phyloP scores from a whole-genome alignment of 2,797 vertebrate genomes.

The Helarctos malayanus region DNA sequence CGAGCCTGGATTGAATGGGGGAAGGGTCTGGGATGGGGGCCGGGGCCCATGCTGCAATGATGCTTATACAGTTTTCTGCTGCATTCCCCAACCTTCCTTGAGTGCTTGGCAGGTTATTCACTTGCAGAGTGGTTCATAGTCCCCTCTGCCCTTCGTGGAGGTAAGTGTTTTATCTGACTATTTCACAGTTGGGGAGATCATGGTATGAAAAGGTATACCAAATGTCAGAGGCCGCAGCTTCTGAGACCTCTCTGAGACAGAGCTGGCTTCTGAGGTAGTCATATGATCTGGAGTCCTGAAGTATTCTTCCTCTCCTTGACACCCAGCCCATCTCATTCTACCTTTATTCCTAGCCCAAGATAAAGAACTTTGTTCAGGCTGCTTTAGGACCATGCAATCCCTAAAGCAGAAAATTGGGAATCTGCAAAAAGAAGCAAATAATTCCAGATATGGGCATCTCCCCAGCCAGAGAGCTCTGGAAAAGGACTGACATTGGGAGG shows the following conservation, averaged over 20 bases:
- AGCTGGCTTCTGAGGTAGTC: slow-evolving; percentile 4
- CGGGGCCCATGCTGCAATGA: slow-evolving; percentile 12
- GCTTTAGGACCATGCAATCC: slow-evolving; percentile 19
- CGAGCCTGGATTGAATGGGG: slow-evolving; percentile 77
- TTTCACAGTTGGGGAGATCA: slow-evolving; percentile 54
- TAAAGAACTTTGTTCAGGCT: neutral
- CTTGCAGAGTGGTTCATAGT: slow-evolving; percentile 65
- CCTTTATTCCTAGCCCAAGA: neutral
- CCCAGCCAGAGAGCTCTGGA: neutral
- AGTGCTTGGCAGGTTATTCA: slow-evolving; percentile 67
- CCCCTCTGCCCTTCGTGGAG: slow-evolving; percentile 64
- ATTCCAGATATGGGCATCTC: neutral
- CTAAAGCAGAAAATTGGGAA: slow-evolving; percentile 44
- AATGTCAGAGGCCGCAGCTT: neutral
- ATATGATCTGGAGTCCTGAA: slow-evolving; percentile 16
- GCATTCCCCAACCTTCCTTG: slow-evolving; percentile 57
- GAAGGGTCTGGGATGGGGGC: neutral
- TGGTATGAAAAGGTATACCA: neutral
- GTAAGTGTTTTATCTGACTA: slow-evolving; percentile 71
- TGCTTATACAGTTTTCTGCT: slow-evolving; percentile 73
- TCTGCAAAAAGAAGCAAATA: neutral
- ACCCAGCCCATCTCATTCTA: neutral
- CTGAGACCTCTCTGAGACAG: neutral
- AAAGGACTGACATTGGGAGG: neutral
- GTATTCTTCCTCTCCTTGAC: neutral